These are phyloP conservation scores for Lucinisca nassula DNA, from an alignment of 2,888 invertebrate species.

Conservation along the genomic window DNA sequence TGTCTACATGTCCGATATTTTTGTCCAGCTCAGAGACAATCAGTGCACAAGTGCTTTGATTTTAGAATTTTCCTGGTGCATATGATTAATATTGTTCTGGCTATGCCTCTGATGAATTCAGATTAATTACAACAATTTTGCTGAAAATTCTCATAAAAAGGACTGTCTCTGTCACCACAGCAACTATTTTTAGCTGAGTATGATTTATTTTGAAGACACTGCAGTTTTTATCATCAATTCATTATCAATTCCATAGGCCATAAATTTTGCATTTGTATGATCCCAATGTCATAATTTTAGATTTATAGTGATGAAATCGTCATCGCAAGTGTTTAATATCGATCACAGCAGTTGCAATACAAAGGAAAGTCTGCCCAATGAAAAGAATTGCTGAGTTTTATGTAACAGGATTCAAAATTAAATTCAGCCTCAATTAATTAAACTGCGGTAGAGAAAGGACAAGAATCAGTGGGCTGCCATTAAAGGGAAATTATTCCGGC, in stretches of 20 bases:
- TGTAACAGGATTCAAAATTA: conserved; percentile 18
- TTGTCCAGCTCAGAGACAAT: too few relatives aligned
- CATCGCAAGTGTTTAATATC: conserved; percentile 5
- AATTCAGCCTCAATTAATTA: conserved; percentile 15
- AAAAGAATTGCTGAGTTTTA: not conserved
- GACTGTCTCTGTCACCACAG: not conserved
- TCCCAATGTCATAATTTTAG: not conserved
- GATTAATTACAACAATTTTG: too few relatives aligned
- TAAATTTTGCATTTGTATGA: not conserved
- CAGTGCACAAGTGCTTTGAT: too few relatives aligned
- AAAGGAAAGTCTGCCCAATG: not conserved
- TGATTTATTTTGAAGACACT: not conserved
- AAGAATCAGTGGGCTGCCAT: not conserved
- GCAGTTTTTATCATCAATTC: conserved; percentile 7
- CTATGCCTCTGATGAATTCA: too few relatives aligned
- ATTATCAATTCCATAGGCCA: not conserved
- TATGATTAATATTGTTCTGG: too few relatives aligned
- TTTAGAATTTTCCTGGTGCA: too few relatives aligned
- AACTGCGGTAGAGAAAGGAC: not conserved
- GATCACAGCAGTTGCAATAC: not conserved
- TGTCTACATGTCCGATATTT: too few relatives aligned
- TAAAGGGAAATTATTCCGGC: not conserved
- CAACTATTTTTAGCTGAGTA: not conserved
- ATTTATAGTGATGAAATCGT: not conserved
- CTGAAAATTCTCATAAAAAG: too few relatives aligned